Evolutionary conservation across 2,888 invertebrate genomes (phyloP), one percentile per base, ranked within the genome.

Genomic region (Baronia brevicornis): DNA sequence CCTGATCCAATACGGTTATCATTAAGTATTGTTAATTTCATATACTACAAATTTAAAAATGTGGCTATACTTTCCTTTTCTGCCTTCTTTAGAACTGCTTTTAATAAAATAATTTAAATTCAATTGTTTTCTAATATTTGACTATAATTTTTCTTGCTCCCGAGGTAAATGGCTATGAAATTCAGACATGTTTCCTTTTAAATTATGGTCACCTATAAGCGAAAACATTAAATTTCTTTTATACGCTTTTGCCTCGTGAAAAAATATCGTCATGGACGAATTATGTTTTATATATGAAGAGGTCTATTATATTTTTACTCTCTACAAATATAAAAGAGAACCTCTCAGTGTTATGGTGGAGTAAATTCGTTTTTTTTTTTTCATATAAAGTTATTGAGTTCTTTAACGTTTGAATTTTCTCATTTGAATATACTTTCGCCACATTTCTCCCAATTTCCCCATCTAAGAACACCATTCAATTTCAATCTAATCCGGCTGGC

Each of bases 401-500:
- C 8, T 25, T 25, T 25, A 2, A 14, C 14, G 10, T 12, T 15
- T 15, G 25, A n/a, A n/a, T n/a, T 13, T 24, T 17, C 11, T 5
- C 18, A 18, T 5, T 6, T 13, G 12, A 28, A 17, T 25, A 28
- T 27, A 6, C 15, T 25, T 23, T 13, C n/a, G 6, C 3, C 13
- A 7, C 4, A 19, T 28, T 20, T 14, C 2, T 12, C 21, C 22
- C 6, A 29, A 9, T 22, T 29, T 22, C 15, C 5, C 11, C 13
- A 8, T 19, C 11, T 28, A 54, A 44, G 54, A 54, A 54, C 41
- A 51, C 58, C 61, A 66, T 72, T 71, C 67, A 68, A 68, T 74
- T 72, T 66, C 66, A 67, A 69, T 71, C 56, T 75, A 71, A 74
- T 72, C 63, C 59, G 48, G 50, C 37, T 42, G 46, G 44, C 47